A percentile compares a stretch with the other conserved stretches of the same genome.
phyloP scores from a whole-genome alignment of 2,888 invertebrate genomes.

The Camptogramma bilineatum region DNA sequence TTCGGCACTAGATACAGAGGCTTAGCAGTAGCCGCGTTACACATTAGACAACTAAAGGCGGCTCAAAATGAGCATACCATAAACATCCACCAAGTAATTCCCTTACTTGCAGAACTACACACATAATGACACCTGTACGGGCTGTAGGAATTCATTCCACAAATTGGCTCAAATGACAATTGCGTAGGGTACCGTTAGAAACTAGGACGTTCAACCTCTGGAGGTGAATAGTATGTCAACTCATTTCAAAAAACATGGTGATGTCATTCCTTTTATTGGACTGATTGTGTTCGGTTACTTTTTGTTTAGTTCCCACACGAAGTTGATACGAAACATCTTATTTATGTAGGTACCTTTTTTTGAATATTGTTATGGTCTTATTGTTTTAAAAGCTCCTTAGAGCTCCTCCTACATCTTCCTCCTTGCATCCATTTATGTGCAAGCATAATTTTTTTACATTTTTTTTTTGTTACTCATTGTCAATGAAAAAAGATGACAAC shows the following conservation, averaged over 20 bases:
- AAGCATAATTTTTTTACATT: background rate
- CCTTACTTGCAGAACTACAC: background rate
- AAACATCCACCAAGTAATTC: background rate
- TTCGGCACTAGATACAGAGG: no score
- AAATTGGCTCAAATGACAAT: conserved; percentile 75
- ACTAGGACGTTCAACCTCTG: conserved; percentile 8
- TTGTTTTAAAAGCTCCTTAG: background rate
- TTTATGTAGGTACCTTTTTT: background rate
- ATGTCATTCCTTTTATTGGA: conserved; percentile 13
- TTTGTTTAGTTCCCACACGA: background rate
- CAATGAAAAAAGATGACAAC: no score
- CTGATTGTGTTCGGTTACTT: background rate
- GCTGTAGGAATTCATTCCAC: conserved; percentile 62
- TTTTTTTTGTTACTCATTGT: no score
- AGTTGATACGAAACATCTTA: background rate
- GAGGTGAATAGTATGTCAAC: conserved; percentile 11
- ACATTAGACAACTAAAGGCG: background rate
- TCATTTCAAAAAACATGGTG: conserved; percentile 4
- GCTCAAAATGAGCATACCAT: background rate
- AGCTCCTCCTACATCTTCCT: background rate
- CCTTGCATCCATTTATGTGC: background rate
- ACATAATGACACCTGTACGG: conserved; percentile 29
- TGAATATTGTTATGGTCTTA: background rate
- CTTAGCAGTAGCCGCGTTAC: no score
- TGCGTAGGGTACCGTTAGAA: conserved; percentile 48